A percentile compares a stretch with the other conserved stretches of the same genome.
phyloP scores from a whole-genome alignment of 2,797 vertebrate species.

The Enteromius anoplus region DNA sequence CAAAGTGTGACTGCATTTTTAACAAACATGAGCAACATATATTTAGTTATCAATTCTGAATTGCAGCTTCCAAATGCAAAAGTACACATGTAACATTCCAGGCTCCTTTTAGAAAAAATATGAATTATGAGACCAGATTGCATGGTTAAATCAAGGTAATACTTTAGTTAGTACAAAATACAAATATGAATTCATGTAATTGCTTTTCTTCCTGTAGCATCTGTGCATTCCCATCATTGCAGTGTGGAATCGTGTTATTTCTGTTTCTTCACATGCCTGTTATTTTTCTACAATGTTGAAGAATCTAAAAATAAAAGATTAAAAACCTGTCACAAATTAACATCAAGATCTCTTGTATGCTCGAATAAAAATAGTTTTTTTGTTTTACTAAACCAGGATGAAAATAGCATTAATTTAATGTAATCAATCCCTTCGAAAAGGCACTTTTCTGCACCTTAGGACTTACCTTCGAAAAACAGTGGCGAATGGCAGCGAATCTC shows the following conservation, averaged over 20 bases:
- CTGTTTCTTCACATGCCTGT: not conserved
- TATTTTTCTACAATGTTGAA: slow-evolving; percentile 46
- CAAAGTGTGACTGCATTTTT: slow-evolving; percentile 18
- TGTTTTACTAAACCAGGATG: not conserved
- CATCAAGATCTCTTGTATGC: not conserved
- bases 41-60: not conserved
- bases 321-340: not conserved
- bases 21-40: not conserved
- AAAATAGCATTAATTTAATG: not conserved
- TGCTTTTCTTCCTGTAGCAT: slow-evolving; percentile 28
- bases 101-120: not conserved
- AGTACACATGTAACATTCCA: not conserved
- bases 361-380: not conserved
- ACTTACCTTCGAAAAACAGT: slow-evolving; percentile 86
- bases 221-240: not conserved
- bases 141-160: slow-evolving; percentile 1
- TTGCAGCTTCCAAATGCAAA: slow-evolving; percentile 5
- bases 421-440: not conserved
- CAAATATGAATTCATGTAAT: slow-evolving; percentile 1
- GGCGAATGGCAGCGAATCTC: slow-evolving; percentile 93
- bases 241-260: not conserved
- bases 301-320: slow-evolving; percentile 52
- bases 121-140: not conserved
- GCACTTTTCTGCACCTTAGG: not conserved
- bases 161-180: slow-evolving; percentile 2